Base-by-base conservation (phyloP, 2,888 invertebrate species). In the Thera britannica region DNA sequence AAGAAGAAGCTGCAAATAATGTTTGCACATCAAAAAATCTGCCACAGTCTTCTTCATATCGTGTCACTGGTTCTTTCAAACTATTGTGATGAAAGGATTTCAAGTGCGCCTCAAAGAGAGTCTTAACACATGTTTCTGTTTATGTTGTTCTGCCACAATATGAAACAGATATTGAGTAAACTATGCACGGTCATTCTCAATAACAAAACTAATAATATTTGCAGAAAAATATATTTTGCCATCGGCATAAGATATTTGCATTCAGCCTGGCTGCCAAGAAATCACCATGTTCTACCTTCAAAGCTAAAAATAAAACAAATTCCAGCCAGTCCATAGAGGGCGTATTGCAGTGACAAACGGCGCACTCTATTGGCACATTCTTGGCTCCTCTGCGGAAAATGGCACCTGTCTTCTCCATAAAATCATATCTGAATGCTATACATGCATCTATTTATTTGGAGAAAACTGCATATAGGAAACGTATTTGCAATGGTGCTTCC, bases 311-410 rank as follows among this genome's bases (percentile, higher is more conserved):
- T 68, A 68, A 65, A 58, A 65, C 65, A 65, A 55, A 49, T 49
- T 48, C 35, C 55, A 62, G 54, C 44, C 52, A 60, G 58, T 23
- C 54, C 56, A 61, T 55, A 58, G 23, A 68, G 63, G 54, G 68
- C 65, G 64, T 68, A 65, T 67, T 67, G 67, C 60, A 58, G 59
- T 61, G 67, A 70, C 67, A 65, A 62, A 71, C 70, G 67, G 62
- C 56, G 71, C 56, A 63, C 65, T 52, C 66, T 70, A 71, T 72
- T 71, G 71, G 71, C 73, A 76, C 73, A 72, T 72, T 72, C 68
- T 76, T 74, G 72, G 72, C 74, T 69, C 66, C 65, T 60, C 65
- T 48, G 67, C 71, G 58, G 63, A 56, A 23, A 65, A 60, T 58
- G 69, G 68, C 70, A 74, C 69, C 73, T 75, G 72, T 72, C 70